A percentile compares a stretch with the other conserved stretches of the same genome.
phyloP scores from a whole-genome alignment of 1,140 invertebrate species.

The Eurosta solidaginis region DNA sequence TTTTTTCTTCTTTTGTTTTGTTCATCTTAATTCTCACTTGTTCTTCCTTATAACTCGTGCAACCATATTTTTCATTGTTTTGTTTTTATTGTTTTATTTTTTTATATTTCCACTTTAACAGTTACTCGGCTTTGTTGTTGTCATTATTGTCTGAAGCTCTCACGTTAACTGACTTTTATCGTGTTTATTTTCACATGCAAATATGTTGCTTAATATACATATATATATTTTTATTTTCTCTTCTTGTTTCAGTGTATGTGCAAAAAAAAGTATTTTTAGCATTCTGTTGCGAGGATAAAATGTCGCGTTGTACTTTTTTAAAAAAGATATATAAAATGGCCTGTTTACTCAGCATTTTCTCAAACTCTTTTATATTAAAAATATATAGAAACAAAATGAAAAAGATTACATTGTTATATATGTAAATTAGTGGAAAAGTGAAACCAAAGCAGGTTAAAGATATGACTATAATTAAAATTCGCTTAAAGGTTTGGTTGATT shows the following conservation, averaged over 20 bases:
- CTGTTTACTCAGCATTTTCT: not conserved
- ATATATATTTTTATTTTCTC: not conserved
- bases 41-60: not conserved
- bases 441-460: too few species aligned
- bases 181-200: conserved; percentile 39
- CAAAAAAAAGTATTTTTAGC: too few species aligned
- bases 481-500: too few species aligned
- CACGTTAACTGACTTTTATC: conserved; percentile 59
- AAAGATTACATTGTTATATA: too few species aligned
- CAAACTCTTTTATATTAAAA: too few species aligned
- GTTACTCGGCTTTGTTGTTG: conserved; percentile 29
- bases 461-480: too few species aligned
- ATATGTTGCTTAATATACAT: too few species aligned
- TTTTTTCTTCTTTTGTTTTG: not conserved
- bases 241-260: not conserved
- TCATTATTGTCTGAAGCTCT: conserved; percentile 56
- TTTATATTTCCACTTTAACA: not conserved
- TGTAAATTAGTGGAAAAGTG: too few species aligned
- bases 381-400: too few species aligned
- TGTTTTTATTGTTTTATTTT: not conserved
- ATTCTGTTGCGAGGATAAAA: not conserved
- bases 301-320: not conserved
- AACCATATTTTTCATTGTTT: not conserved
- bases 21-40: not conserved
- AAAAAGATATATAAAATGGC: not conserved